Evolutionary conservation across 2,888 invertebrate species (phyloP), one percentile per base, ranked within the genome.

Genomic region (Phortica magna): DNA sequence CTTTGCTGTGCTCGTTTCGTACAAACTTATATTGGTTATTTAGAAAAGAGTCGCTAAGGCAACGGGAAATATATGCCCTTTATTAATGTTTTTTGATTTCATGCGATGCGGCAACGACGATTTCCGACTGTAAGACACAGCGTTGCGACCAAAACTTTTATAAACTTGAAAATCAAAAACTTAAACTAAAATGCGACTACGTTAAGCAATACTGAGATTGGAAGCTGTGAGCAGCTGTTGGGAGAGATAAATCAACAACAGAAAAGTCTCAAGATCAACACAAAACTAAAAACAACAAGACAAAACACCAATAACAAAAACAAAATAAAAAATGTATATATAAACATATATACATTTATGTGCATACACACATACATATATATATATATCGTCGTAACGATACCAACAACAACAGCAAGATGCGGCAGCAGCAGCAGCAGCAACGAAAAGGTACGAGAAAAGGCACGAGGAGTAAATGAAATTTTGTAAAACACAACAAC

Each of bases 141-240:
- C 88, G 86, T 83, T 86, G 83, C 80, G 87, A 83, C 88, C 82
- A 87, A 83, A 86, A 84, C 84, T 82, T 88, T 89, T 88, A 88
- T 88, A 87, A 88, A 88, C 88, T 88, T 80, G 17, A 78, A 22
- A 67, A 41, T 55, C 74, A 43, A 65, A 53, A 53, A 78, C 78
- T 82, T 41, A 43, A 48, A 78, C 53, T 22, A 43, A 65, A 61
- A 59, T 59, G 7, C 48, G 65, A 41, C 76, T 55, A 73, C 74
- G 80, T 55, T 55, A 75, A 74, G 64, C 19, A 75, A 74, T 19
- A 53, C 74, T 77, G 48, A 64, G 73, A 31, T 55, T 73, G 68
- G 75, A 68, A 74, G 74, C 57, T 70, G 77, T 55, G 41, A 55
- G 19, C 72, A 42, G 42, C 76, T 53, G 72, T 76, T 73, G 78